A percentile compares a stretch with the other conserved stretches of the same genome.
Evolutionary conservation across 2,797 vertebrate species (phyloP).

Genomic region (Spinibarbus caldwelli): DNA sequence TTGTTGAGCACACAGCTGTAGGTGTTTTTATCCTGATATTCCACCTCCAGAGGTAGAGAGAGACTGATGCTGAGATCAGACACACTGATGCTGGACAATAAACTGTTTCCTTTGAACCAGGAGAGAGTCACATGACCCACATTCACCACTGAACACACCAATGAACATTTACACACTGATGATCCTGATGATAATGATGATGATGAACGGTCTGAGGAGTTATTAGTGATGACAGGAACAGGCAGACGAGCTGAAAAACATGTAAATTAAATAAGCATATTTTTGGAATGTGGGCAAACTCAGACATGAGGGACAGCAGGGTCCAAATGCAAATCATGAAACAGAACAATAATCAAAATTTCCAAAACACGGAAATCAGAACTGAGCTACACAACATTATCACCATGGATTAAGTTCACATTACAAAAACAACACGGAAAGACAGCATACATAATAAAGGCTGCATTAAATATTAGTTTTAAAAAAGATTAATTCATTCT

Average conservation of each 20-base stretch:
- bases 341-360: neutral
- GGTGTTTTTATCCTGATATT: neutral
- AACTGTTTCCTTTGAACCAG: constrained; percentile 1
- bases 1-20: constrained; percentile 24
- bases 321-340: neutral
- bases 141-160: neutral
- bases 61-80: constrained; percentile 25
- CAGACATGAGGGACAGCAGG: neutral
- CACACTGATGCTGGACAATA: constrained; percentile 25
- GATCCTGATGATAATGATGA: neutral
- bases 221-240: too few relatives aligned
- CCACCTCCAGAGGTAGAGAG: constrained; percentile 19
- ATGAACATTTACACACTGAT: neutral
- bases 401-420: too few relatives aligned
- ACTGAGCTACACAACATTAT: too few relatives aligned
- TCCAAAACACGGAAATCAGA: neutral
- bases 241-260: neutral
- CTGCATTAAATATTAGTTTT: too few relatives aligned
- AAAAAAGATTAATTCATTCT: too few relatives aligned
- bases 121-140: constrained; percentile 21
- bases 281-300: neutral
- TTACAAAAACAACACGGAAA: neutral
- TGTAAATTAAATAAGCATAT: neutral
- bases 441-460: neutral
- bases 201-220: neutral